These are phyloP conservation scores for Hedychridium roseum DNA, from an alignment of 2,888 invertebrate genomes.

Conservation along the genomic window DNA sequence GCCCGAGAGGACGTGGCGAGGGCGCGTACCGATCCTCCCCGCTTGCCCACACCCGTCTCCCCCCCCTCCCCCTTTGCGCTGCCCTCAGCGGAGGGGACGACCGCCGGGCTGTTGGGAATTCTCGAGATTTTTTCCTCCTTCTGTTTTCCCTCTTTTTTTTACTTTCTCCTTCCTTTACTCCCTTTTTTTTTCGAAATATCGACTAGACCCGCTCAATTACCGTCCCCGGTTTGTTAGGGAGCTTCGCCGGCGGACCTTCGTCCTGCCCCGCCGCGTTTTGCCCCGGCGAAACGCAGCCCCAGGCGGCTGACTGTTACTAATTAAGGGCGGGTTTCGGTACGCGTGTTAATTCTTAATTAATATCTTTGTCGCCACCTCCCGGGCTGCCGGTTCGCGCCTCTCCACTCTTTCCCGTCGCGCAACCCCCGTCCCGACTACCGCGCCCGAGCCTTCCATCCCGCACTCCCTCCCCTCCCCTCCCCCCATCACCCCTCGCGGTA, in stretches of 20 bases:
- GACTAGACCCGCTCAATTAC: neutral
- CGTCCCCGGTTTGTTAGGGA: neutral
- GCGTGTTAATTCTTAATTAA: slow-evolving; percentile 61
- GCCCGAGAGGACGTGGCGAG: slow-evolving; percentile 8
- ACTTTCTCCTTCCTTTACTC: neutral
- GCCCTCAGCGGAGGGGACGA: no score
- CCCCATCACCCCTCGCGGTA: no score
- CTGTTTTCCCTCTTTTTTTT: neutral
- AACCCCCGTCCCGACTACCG: neutral
- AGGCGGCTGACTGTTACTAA: slow-evolving; percentile 56
- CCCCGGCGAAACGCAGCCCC: slow-evolving; percentile 34
- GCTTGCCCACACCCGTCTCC: no score
- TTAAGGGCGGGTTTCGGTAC: slow-evolving; percentile 54
- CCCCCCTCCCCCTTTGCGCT: no score
- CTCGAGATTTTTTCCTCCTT: no score
- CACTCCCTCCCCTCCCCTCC: slow-evolving; percentile 8
- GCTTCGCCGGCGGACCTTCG: neutral
- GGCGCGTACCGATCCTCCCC: no score
- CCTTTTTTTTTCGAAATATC: no score
- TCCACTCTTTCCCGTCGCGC: neutral
- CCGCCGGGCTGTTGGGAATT: no score
- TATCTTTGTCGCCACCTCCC: slow-evolving; percentile 53
- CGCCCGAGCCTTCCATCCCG: slow-evolving; percentile 5
- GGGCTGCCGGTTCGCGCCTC: slow-evolving; percentile 22
- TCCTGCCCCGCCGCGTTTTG: slow-evolving; percentile 19